Conservation (phyloP, 2,888 invertebrate species). For the Euzophera pinguis region DNA sequence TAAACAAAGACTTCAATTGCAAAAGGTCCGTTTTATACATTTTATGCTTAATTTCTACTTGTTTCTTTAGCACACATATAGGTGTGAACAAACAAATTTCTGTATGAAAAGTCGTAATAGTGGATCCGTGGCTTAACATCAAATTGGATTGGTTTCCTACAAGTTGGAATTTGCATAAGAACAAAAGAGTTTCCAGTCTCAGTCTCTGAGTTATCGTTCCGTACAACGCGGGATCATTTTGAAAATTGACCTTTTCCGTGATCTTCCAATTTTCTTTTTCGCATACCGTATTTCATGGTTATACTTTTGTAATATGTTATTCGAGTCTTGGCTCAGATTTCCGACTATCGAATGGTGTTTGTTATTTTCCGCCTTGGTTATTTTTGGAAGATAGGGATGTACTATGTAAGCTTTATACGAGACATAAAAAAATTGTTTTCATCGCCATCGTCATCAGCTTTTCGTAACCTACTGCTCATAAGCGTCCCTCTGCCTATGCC, state of each 20-base stretch:
- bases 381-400: neutral
- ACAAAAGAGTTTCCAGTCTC: conserved; percentile 25
- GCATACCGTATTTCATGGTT: conserved; percentile 1
- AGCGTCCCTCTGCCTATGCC: too few species aligned
- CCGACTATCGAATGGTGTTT: neutral
- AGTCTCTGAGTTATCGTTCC: neutral
- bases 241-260: neutral
- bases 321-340: conserved; percentile 4
- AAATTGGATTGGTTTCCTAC: conserved; percentile 51
- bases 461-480: too few species aligned
- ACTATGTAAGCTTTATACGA: too few species aligned
- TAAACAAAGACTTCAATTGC: too few species aligned
- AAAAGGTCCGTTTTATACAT: too few species aligned
- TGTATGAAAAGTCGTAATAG: neutral
- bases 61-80: too few species aligned
- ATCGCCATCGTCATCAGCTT: too few species aligned
- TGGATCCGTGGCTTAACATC: conserved; percentile 39
- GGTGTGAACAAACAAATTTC: neutral
- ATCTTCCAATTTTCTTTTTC: conserved; percentile 6
- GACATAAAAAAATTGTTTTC: too few species aligned
- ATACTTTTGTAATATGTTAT: conserved; percentile 3
- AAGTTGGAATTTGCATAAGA: conserved; percentile 63
- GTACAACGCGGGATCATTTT: neutral
- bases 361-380: neutral
- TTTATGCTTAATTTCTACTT: too few species aligned